Percentiles rank a stretch among this genome's conserved stretches.
Conservation (phyloP, 2,797 vertebrate genomes). For the Schizopygopsis malacanthus region DNA sequence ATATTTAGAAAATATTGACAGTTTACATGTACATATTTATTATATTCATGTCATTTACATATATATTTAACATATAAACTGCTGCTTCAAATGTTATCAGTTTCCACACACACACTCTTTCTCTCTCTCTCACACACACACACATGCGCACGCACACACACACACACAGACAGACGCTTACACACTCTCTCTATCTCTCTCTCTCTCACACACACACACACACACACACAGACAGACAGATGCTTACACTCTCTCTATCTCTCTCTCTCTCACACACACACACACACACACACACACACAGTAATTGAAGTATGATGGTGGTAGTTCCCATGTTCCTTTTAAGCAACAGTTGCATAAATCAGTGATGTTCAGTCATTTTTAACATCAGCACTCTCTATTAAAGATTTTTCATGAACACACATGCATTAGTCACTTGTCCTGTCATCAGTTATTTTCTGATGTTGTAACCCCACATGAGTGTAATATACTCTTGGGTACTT, state of each 20-base stretch:
- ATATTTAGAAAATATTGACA: too few species aligned
- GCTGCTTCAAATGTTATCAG: too few species aligned
- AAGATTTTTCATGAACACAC: neutral
- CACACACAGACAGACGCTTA: too few species aligned
- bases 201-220: too few species aligned
- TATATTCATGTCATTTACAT: too few species aligned
- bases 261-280: too few species aligned
- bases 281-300: neutral
- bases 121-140: too few species aligned
- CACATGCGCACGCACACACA: too few species aligned
- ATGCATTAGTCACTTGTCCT: neutral
- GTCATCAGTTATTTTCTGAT: neutral
- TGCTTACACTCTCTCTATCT: too few species aligned
- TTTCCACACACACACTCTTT: too few species aligned
- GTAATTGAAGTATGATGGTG: neutral
- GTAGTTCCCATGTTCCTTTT: neutral
- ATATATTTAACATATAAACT: too few species aligned
- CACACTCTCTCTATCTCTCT: neutral
- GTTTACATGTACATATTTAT: too few species aligned
- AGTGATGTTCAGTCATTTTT: neutral
- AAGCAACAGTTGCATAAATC: neutral
- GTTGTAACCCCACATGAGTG: neutral
- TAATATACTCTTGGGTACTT: constrained; percentile 35
- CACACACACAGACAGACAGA: neutral
- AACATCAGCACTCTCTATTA: neutral